Conservation (phyloP, 2,113 vertebrate species). For the Myocastor coypus region DNA sequence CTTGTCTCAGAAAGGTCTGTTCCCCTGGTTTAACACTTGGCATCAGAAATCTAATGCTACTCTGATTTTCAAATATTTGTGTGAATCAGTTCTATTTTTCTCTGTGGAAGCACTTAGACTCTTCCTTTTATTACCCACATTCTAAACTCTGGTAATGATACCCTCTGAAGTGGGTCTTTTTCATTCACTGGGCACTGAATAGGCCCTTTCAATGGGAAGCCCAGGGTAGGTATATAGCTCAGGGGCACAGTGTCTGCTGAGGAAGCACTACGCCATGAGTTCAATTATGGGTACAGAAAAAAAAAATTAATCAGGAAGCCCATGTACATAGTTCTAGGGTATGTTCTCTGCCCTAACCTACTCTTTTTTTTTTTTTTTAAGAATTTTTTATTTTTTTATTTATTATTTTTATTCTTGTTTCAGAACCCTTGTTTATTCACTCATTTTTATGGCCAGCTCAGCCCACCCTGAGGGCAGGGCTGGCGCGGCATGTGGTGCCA, state of each 20-base stretch:
- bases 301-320: not conserved
- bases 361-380: no score
- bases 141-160: constrained; percentile 25
- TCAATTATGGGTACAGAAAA: no score
- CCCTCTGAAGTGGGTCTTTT: not conserved
- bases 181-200: not conserved
- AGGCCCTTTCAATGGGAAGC: not conserved
- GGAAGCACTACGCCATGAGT: no score
- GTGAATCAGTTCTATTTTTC: not conserved
- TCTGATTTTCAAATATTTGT: not conserved
- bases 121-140: constrained; percentile 24
- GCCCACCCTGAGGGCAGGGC: no score
- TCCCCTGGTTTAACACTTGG: not conserved
- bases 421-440: no score
- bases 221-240: no score
- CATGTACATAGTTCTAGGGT: not conserved
- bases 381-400: no score
- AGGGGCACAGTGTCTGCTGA: no score
- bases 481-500: no score
- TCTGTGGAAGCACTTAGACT: not conserved
- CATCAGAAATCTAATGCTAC: not conserved
- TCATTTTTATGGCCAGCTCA: no score
- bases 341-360: not conserved
- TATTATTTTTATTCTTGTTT: no score
- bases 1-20: not conserved